Evolutionary conservation across 2,797 vertebrate species (phyloP).

Genomic region (Botia kubotai): DNA sequence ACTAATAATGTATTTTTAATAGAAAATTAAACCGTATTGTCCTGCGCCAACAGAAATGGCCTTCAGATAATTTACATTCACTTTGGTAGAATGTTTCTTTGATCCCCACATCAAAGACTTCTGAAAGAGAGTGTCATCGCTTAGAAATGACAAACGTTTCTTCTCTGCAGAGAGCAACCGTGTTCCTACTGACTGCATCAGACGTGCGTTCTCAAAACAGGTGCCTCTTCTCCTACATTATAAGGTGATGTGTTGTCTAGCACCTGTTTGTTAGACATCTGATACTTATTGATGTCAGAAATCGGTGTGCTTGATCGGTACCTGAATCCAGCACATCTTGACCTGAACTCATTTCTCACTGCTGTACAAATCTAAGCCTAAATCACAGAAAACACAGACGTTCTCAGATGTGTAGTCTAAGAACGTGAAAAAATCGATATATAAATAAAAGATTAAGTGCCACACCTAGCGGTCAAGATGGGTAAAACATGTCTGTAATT

Average conservation of each 20-base stretch:
- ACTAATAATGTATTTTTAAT: neutral
- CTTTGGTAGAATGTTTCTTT: conserved; percentile 38
- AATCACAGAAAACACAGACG: conserved; percentile 35
- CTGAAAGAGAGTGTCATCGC: conserved; percentile 14
- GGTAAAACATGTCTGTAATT: conserved; percentile 72
- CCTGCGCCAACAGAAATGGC: conserved; percentile 2
- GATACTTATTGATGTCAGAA: neutral
- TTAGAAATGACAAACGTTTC: conserved; percentile 37
- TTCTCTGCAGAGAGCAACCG: neutral
- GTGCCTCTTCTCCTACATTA: neutral
- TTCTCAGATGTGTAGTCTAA: neutral
- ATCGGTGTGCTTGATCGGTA: neutral
- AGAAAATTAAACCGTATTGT: neutral
- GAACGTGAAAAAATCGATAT: conserved; percentile 54
- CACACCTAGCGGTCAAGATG: conserved; percentile 84
- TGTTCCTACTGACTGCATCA: neutral
- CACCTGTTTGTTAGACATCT: conserved; percentile 28
- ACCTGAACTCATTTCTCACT: conserved; percentile 30
- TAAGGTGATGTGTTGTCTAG: neutral
- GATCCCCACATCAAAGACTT: conserved; percentile 41
- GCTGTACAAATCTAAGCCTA: conserved; percentile 14
- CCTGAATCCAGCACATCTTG: conserved; percentile 28
- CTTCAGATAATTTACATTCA: conserved; percentile 23
- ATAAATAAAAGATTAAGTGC: conserved; percentile 86
- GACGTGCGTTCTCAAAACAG: neutral